Evolutionary conservation across 2,888 invertebrate genomes (phyloP), one percentile per base, ranked within the genome.

Genomic region (Sinotaia quadrata): DNA sequence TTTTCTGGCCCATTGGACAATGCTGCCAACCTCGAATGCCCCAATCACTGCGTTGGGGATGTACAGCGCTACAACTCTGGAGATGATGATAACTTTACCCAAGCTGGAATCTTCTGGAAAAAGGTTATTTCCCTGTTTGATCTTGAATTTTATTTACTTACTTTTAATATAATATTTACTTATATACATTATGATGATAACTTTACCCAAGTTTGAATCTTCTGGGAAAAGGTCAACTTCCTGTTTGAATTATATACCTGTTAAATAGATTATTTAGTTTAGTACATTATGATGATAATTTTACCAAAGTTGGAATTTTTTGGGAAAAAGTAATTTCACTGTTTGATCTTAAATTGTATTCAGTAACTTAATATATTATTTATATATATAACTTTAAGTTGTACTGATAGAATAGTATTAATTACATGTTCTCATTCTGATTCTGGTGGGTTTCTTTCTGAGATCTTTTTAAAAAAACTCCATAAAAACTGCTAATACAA

Each of bases 51-150:
- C 1, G 89, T 91, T 66, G 97, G 95, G 0, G 95, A 96, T 84
- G 92, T 95, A 18, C 92, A 91, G 36, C 79, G 95, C 70, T 94
- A 93, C 85, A 93, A 95, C 84, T 92, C 92, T 69, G 92, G 92
- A 2, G 93, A 94, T 85, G 96, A 97, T 77, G 97, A 98, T 86
- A 96, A 98, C 88, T 97, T 92, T 89, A 91, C 92, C 15, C 98
- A 99, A 89, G 93, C 93, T 0, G 92, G 92, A 27, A 84, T 89
- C 0, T 95, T 97, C 88, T 98, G 94, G 91, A 91, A 91, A 80
- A 91, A 93, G 81, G 94, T 95, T 3, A 69, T 73, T 49, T 18
- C 24, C 18, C 1, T 4, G 18, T 3, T n/a, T 3, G 47, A 47
- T 47, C 47, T 47, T 18, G 24, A 49, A n/a, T 10, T 34, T 0